Base-by-base conservation (phyloP, 2,888 invertebrate genomes). In the Blastobasis adustella region DNA sequence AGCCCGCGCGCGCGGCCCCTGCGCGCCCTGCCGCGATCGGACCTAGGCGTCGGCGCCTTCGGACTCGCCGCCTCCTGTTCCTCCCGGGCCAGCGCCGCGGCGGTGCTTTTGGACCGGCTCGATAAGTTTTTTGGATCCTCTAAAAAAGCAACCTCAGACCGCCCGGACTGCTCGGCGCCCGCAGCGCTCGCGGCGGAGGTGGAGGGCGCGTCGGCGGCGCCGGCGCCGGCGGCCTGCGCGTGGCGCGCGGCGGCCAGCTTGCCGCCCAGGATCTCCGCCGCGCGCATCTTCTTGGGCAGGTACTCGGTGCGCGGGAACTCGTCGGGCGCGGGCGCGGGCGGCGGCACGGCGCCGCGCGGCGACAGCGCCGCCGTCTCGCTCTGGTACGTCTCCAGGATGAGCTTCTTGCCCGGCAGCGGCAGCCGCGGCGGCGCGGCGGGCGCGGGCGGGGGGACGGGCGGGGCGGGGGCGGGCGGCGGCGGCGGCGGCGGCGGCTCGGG, bases 31-130 rank as follows among this genome's bases (percentile, higher is more conserved):
- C 59, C 59, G 65, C 69, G 73, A 57, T 67, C 69, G 79, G 81
- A 58, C 80, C 79, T 69, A 89, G 80, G 71, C 89, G 80, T 75
- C 83, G 78, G 79, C 79, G 81, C 79, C 82, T 86, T 80, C 66
- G 89, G 89, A 73, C 90, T 82, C 82, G 87, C 73, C 85, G 82
- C 79, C 82, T 84, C 79, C 77, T 78, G 82, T 81, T 80, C 76
- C 81, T 86, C 84, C 87, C 87, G 87, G 87, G 83, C 87, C 87
- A 86, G 87, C 86, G 87, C 87, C 86, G 87, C 87, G 87, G 87
- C 87, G 85, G 82, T 85, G 87, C 87, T 84, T 82, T 71, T 87
- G 87, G 87, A 87, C 87, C 87, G 87, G 87, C 76, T 84, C 82
- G 85, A 77, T 83, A 82, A 86, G 87, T 88, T 88, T 87, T 87